phyloP scores from a whole-genome alignment of 2,113 vertebrate species.

The Gambusia holbrooki region DNA sequence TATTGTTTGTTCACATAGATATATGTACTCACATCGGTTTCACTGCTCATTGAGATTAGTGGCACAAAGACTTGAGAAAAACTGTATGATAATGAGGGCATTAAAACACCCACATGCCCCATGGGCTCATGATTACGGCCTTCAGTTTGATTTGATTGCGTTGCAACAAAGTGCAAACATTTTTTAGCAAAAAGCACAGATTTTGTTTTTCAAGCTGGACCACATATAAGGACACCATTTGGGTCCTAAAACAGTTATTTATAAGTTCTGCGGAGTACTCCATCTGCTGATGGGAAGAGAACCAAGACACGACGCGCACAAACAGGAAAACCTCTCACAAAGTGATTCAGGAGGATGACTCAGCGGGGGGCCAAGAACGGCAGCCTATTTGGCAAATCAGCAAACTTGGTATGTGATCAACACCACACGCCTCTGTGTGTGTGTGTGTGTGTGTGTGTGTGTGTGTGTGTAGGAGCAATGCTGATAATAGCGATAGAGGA shows the following conservation, averaged over 20 bases:
- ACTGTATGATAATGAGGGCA: too few species aligned
- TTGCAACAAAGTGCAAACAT: neutral
- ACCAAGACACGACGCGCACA: slow-evolving; percentile 21
- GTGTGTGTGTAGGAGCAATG: neutral
- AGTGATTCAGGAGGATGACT: slow-evolving; percentile 23
- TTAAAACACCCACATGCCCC: too few species aligned
- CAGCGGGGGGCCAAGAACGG: slow-evolving; percentile 6
- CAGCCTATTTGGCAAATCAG: slow-evolving; percentile 26
- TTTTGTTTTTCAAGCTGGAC: too few species aligned
- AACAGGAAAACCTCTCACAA: neutral
- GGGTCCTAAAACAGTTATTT: slow-evolving; percentile 5
- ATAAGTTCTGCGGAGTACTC: neutral
- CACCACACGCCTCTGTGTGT: too few species aligned
- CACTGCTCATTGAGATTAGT: too few species aligned
- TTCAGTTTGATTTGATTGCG: neutral
- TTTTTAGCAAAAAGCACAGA: neutral
- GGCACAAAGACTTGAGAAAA: too few species aligned
- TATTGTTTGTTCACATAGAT: too few species aligned
- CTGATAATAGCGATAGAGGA: neutral
- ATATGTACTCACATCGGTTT: too few species aligned
- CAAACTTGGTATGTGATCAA: neutral
- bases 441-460: too few species aligned
- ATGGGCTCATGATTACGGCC: too few species aligned
- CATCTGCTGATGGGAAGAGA: neutral
- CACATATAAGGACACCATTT: too few species aligned